phyloP scores from a whole-genome alignment of 2,888 invertebrate genomes.

The Lutraria lutraria region DNA sequence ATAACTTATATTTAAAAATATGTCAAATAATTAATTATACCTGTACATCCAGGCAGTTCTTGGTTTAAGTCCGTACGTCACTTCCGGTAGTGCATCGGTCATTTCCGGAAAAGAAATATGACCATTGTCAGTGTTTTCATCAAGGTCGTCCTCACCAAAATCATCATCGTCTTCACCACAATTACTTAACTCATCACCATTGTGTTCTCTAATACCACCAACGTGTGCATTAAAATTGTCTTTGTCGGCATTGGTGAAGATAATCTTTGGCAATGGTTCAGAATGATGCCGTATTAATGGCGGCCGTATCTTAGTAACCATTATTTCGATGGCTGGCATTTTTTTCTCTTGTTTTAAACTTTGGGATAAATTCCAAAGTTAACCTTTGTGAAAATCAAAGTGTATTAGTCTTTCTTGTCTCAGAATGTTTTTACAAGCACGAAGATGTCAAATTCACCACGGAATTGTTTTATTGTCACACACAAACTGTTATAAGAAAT shows the following conservation, averaged over 20 bases:
- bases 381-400: no score
- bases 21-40: slow-evolving; percentile 30
- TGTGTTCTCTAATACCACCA: neutral
- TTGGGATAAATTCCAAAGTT: no score
- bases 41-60: slow-evolving; percentile 66
- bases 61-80: slow-evolving; percentile 65
- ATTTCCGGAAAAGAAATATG: slow-evolving; percentile 24
- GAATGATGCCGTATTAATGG: slow-evolving; percentile 42
- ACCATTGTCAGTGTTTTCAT: neutral
- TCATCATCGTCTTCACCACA: slow-evolving; percentile 8
- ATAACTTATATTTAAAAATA: no score
- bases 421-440: neutral
- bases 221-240: neutral
- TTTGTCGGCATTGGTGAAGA: slow-evolving; percentile 35
- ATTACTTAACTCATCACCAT: neutral
- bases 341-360: neutral
- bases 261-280: slow-evolving; percentile 49
- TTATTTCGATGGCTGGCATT: slow-evolving; percentile 29
- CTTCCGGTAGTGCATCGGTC: slow-evolving; percentile 52
- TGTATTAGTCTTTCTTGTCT: no score
- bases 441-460: neutral
- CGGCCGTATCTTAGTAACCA: slow-evolving; percentile 17
- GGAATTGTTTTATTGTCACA: neutral
- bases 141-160: neutral
- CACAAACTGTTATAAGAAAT: no score